phyloP scores from a whole-genome alignment of 2,888 invertebrate genomes.

The Phrixothrix hirtus region DNA sequence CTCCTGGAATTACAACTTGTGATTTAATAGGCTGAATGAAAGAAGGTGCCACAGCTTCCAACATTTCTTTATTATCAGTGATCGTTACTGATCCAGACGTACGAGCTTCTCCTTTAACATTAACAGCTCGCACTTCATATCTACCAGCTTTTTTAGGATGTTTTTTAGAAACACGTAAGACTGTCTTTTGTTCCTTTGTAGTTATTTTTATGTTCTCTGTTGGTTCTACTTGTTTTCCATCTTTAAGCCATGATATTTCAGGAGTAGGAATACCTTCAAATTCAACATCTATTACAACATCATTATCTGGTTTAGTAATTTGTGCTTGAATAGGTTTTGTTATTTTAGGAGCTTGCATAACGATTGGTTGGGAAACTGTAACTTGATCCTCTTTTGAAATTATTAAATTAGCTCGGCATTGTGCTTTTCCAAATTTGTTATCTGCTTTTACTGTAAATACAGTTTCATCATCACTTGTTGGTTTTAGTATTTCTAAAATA shows the following conservation, averaged over 20 bases:
- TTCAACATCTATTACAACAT: constrained; percentile 69
- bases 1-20: constrained; percentile 70
- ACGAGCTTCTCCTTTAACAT: constrained; percentile 75
- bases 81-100: constrained; percentile 84
- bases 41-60: constrained; percentile 69
- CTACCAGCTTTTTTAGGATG: constrained; percentile 81
- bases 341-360: constrained; percentile 72
- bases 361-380: constrained; percentile 58
- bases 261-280: constrained; percentile 73
- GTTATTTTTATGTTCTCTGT: constrained; percentile 65
- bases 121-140: constrained; percentile 84
- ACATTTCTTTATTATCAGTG: constrained; percentile 62
- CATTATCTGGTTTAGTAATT: constrained; percentile 69
- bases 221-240: constrained; percentile 74
- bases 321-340: constrained; percentile 77
- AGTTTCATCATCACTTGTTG: constrained; percentile 68
- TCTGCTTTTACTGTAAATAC: constrained; percentile 72
- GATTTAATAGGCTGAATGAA: constrained; percentile 75
- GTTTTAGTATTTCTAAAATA: constrained; percentile 66
- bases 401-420: constrained; percentile 73
- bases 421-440: constrained; percentile 73
- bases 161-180: constrained; percentile 67
- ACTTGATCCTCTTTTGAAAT: constrained; percentile 60
- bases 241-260: constrained; percentile 83
- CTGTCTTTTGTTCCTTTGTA: constrained; percentile 65